Conservation (phyloP, 2,797 vertebrate genomes). For the Aratinga solstitialis region DNA sequence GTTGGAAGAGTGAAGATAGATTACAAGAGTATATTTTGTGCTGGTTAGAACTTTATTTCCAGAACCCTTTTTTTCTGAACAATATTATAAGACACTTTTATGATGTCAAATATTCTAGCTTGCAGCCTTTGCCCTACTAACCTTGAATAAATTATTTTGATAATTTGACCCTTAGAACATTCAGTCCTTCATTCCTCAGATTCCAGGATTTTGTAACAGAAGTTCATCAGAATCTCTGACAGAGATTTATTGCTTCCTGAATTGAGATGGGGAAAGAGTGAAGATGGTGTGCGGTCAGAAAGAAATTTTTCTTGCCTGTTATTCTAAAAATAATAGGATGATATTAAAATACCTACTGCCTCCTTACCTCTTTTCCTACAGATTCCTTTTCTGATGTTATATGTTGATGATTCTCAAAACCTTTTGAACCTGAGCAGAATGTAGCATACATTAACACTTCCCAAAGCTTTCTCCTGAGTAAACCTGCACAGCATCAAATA, state of each 20-base stretch:
- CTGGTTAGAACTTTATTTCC: slow-evolving; percentile 80
- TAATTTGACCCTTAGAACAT: slow-evolving; percentile 39
- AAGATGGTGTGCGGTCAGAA: neutral
- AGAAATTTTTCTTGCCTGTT: neutral
- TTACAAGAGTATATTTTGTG: slow-evolving; percentile 90
- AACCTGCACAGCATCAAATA: neutral
- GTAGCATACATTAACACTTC: neutral
- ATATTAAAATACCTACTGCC: neutral
- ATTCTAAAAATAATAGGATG: neutral
- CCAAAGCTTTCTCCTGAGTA: neutral
- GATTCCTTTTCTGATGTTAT: neutral
- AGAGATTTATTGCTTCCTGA: slow-evolving; percentile 60
- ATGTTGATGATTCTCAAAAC: neutral
- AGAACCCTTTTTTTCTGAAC: neutral
- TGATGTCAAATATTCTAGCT: neutral
- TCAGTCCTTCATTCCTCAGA: slow-evolving; percentile 29
- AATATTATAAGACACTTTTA: neutral
- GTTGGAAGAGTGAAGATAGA: slow-evolving; percentile 92
- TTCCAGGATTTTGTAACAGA: slow-evolving; percentile 53
- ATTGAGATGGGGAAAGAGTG: slow-evolving; percentile 15
- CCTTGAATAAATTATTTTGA: slow-evolving; percentile 23
- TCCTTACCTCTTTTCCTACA: neutral
- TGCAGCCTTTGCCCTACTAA: slow-evolving; percentile 7
- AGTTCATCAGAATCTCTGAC: slow-evolving; percentile 40
- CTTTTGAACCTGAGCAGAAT: neutral